Base-by-base conservation (phyloP, 2,797 vertebrate species). In the Enteromius radiatus region DNA sequence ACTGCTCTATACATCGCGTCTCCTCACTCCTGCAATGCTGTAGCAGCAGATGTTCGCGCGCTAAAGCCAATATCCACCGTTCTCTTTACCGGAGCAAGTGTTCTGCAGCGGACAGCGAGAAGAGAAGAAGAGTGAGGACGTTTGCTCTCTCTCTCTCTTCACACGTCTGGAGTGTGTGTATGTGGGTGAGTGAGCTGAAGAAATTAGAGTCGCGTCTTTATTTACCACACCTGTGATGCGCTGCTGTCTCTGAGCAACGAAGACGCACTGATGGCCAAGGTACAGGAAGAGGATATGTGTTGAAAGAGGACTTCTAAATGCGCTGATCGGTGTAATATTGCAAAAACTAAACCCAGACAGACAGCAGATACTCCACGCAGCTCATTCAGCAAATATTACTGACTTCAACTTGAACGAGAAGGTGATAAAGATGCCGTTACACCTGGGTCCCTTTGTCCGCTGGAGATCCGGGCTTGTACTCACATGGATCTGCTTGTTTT, bases 211-310 rank as follows among this genome's bases (percentile, higher is more conserved):
- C 68, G 54, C 52, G 77, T 83, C 54, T 76, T 86, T 83, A 74
- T 81, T 68, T 88, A 92, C 93, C 91, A 92, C 94, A 95, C 94
- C 93, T 95, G 94, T 93, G 93, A 94, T 94, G 94, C 92, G 93
- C 93, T 68, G 74, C 81, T 93, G 93, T 94, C 80, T 93, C 89
- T 89, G 91, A 93, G 93, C 94, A 90, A 94, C 92, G 89, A 82
- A 87, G 92, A 92, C 93, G 93, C 93, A 73, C 91, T 82, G 90
- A 93, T 92, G 93, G 92, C 87, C 87, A 88, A 88, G 84, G 68
- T 56, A 76, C 89, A 87, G 89, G 90, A 84, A 73, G 84, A 88
- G 92, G 93, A 93, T 91, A 87, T 87, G 91, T 92, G 89, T 33
- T 94, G 92, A 94, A 89, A 91, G 89, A 77, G 87, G 90, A 90